Conservation (phyloP, 2,888 invertebrate genomes). For the Nemoura dubitans region DNA sequence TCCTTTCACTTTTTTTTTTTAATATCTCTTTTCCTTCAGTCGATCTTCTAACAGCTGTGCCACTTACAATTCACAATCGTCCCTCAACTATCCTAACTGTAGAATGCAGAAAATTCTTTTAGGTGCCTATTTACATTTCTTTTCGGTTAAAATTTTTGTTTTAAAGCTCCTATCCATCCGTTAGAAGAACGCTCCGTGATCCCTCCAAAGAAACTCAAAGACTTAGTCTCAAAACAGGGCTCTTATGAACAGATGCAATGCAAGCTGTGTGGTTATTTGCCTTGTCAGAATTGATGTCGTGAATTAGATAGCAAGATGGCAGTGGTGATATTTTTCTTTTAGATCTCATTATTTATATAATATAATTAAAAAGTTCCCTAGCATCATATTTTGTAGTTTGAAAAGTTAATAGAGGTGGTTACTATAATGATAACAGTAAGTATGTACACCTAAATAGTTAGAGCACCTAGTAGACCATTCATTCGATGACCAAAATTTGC, state of each 20-base stretch:
- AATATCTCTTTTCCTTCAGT: neutral
- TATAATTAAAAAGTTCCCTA: neutral
- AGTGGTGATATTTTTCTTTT: conserved; percentile 58
- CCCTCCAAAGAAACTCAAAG: neutral
- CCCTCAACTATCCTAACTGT: neutral
- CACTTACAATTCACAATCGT: neutral
- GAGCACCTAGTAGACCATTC: neutral
- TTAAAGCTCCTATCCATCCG: neutral
- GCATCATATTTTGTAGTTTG: neutral
- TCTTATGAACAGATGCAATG: neutral
- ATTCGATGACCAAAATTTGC: neutral
- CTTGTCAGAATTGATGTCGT: conserved; percentile 29
- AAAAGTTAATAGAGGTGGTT: neutral
- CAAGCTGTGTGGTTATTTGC: conserved; percentile 1
- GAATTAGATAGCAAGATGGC: conserved; percentile 66
- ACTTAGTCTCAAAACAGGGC: neutral
- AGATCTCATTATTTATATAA: neutral
- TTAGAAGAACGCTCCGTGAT: neutral
- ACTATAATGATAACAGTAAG: neutral
- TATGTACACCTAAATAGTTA: neutral
- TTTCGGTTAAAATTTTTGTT: neutral
- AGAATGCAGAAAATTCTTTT: neutral
- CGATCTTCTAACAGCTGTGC: neutral
- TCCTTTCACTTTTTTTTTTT: neutral
- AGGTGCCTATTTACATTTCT: neutral